Evolutionary conservation across 2,113 vertebrate genomes (phyloP).

Genomic region (Ophthalmolycus amberensis): DNA sequence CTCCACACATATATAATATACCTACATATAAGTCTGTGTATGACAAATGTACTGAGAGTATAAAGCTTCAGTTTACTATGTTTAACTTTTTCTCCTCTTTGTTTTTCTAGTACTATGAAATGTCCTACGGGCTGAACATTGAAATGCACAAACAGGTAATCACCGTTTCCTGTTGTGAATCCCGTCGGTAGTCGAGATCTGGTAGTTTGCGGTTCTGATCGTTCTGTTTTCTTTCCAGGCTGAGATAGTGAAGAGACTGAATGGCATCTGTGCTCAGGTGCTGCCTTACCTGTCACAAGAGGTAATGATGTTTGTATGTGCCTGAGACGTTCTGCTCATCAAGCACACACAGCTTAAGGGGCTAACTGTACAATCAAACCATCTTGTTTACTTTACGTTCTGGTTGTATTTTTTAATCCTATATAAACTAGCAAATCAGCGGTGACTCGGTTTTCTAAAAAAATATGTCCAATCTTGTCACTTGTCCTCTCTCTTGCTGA

Average conservation of each 20-base stretch:
- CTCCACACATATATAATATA: not conserved
- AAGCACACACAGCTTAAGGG: not conserved
- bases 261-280: constrained; percentile 97
- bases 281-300: constrained; percentile 98
- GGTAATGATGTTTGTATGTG: constrained; percentile 77
- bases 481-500: not conserved
- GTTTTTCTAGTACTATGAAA: constrained; percentile 92
- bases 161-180: not conserved
- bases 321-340: not conserved
- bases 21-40: not conserved
- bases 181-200: not conserved
- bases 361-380: not conserved
- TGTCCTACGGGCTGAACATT: constrained; percentile 98
- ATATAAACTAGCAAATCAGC: not conserved
- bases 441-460: not conserved
- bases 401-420: not conserved
- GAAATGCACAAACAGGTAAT: constrained; percentile 99
- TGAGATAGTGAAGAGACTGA: constrained; percentile 97
- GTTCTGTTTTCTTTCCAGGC: constrained; percentile 80
- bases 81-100: constrained; percentile 1
- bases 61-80: not conserved
- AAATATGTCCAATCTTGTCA: not conserved
- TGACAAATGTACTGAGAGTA: too few relatives aligned
- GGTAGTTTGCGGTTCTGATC: not conserved
- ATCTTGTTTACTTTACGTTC: not conserved